Percentiles rank a stretch among this genome's conserved stretches.
These are phyloP conservation scores for Trissoscelio sp. DNA, from an alignment of 2,888 invertebrate species.

Conservation along the genomic window DNA sequence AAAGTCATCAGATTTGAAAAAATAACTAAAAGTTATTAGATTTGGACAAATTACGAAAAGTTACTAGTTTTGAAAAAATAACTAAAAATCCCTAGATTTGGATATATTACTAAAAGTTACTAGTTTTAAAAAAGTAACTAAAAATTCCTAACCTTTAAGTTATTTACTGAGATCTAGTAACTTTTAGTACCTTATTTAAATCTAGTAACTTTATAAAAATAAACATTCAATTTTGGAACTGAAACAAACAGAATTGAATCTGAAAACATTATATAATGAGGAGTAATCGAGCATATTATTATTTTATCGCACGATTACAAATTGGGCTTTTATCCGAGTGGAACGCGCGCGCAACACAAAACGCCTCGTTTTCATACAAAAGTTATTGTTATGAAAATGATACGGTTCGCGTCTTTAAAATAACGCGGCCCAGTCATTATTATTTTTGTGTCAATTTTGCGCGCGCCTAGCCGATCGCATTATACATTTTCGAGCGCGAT, in stretches of 20 bases:
- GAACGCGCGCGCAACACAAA: neutral
- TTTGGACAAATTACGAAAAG: too few species aligned
- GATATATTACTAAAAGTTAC: too few species aligned
- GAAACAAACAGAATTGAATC: neutral
- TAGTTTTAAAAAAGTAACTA: too few species aligned
- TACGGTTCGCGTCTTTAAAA: slow-evolving; percentile 4
- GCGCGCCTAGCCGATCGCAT: slow-evolving; percentile 1
- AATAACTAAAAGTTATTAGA: too few species aligned
- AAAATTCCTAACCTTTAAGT: too few species aligned
- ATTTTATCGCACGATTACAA: slow-evolving; percentile 20
- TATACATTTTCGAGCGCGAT: slow-evolving; percentile 36
- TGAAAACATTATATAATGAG: slow-evolving; percentile 7
- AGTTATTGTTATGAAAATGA: slow-evolving; percentile 12
- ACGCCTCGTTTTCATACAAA: slow-evolving; percentile 1
- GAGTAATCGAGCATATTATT: neutral
- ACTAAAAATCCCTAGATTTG: too few species aligned
- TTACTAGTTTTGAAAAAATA: too few species aligned
- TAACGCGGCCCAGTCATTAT: neutral
- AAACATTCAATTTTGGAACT: too few species aligned
- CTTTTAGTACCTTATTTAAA: too few species aligned
- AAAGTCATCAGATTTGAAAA: too few species aligned
- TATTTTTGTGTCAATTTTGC: slow-evolving; percentile 36
- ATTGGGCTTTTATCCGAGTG: slow-evolving; percentile 5
- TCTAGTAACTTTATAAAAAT: too few species aligned
- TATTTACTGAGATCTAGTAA: too few species aligned